Conservation (phyloP, 2,797 vertebrate genomes). For the Eospalax fontanierii region DNA sequence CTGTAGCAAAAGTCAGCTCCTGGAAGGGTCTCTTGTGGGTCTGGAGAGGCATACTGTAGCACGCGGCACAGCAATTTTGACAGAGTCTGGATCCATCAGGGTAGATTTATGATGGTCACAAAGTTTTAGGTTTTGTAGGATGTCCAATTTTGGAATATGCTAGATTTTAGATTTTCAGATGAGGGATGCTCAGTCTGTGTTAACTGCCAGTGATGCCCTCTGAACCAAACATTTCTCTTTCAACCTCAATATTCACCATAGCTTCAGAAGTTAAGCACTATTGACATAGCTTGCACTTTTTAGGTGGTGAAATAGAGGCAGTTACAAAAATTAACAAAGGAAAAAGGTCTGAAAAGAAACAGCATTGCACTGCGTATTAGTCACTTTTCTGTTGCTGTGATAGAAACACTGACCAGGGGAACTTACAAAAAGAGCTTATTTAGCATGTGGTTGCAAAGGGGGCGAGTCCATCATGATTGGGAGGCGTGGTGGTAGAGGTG, state of each 20-base stretch:
- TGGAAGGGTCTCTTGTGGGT: background rate
- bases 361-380: rapidly evolving
- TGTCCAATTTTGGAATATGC: background rate
- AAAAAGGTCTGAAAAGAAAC: background rate
- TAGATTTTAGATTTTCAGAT: background rate
- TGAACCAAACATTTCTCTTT: background rate
- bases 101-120: background rate
- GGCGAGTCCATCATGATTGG: too few species aligned
- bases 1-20: rapidly evolving
- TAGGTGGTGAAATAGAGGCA: background rate
- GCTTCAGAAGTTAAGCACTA: background rate
- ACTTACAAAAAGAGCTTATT: too few species aligned
- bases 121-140: background rate
- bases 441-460: too few species aligned
- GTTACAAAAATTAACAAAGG: background rate
- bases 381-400: too few species aligned
- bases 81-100: background rate
- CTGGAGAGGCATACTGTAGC: too few species aligned
- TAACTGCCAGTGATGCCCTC: background rate
- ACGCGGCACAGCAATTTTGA: background rate
- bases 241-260: background rate
- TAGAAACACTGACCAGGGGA: too few species aligned
- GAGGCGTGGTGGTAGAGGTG: too few species aligned
- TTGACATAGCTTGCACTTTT: background rate
- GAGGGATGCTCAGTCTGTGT: background rate